Evolutionary conservation across 2,797 vertebrate species (phyloP).

Genomic region (Xiphophorus birchmanni): DNA sequence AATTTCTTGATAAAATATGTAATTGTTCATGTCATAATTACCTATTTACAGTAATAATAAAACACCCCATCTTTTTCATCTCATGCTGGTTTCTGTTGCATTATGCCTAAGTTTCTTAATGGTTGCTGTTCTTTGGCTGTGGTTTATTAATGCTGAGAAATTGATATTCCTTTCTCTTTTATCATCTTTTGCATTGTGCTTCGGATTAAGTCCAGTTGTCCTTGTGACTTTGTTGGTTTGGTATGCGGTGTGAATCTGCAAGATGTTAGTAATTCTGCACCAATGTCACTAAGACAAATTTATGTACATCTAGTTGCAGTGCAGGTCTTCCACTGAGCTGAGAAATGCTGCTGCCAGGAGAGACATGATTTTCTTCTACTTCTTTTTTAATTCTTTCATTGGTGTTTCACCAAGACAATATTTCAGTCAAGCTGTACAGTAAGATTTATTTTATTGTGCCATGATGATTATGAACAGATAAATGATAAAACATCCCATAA

Average conservation of each 20-base stretch:
- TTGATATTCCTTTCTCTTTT: conserved; percentile 8
- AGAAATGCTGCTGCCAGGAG: conserved; percentile 20
- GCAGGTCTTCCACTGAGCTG: conserved; percentile 16
- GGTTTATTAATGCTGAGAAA: background rate
- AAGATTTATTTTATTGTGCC: conserved; percentile 54
- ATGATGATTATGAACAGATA: conserved; percentile 63
- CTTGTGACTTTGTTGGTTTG: conserved; percentile 35
- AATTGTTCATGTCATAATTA: background rate
- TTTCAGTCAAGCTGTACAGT: conserved; percentile 50
- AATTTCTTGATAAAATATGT: background rate
- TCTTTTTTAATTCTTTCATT: conserved; percentile 30
- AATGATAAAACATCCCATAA: conserved; percentile 56
- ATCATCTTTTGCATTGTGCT: conserved; percentile 15
- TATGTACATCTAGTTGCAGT: conserved; percentile 36
- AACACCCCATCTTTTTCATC: background rate
- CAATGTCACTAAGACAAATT: conserved; percentile 56
- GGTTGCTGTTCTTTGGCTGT: background rate
- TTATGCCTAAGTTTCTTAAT: background rate
- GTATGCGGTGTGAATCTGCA: conserved; percentile 38
- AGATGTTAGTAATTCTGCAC: conserved; percentile 46
- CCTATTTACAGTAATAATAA: background rate
- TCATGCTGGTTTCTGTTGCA: background rate
- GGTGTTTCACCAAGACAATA: conserved; percentile 43
- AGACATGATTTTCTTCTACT: conserved; percentile 21
- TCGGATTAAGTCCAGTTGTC: conserved; percentile 20